Base-by-base conservation (phyloP, 1,140 invertebrate species). In the Centruroides sculpturatus region DNA sequence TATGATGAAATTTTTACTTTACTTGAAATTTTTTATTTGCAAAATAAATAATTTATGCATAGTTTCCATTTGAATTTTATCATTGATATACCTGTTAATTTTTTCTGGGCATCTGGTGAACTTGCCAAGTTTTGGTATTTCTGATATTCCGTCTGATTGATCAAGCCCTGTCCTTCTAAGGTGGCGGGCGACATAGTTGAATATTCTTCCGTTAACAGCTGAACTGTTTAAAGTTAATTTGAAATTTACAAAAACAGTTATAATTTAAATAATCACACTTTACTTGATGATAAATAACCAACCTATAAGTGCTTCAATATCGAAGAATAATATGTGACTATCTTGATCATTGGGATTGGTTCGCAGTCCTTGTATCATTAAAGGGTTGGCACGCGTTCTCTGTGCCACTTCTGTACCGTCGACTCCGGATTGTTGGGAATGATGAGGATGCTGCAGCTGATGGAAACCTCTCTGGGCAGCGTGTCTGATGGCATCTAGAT, bases 261-360 rank as follows among this genome's bases (percentile, higher is more conserved):
- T 34, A 13, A n/a, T n/a, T n/a, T n/a, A n/a, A 23, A 2, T 23
- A 23, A 23, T 23, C 23, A 23, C 23, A 23, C 23, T 23, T 23
- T 23, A 23, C 23, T 23, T 23, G 23, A 23, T 53, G 23, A 56
- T 55, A 35, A 34, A n/a, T 36, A 35, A 66, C 67, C 67, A 76
- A 86, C 85, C 84, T 68, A 99, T 95, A 5, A 99, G 74, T 41
- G 92, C 89, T 75, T 99, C 95, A 69, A 98, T 93, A 75, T 99
- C 94, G 76, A 99, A 98, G 77, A 97, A 96, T 13, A 99, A 74
- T 58, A 98, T 92, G 70, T 99, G 95, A 70, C 90, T 88, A 72
- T 98, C 92, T 1, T 92, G 86, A 78, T 98, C 92, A 72, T 91
- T 88, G 4, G 89, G 86, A 74, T 96, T 96, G 56, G 92, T 92